phyloP scores from a whole-genome alignment of 2,888 invertebrate species.

The Euzophera pinguis region DNA sequence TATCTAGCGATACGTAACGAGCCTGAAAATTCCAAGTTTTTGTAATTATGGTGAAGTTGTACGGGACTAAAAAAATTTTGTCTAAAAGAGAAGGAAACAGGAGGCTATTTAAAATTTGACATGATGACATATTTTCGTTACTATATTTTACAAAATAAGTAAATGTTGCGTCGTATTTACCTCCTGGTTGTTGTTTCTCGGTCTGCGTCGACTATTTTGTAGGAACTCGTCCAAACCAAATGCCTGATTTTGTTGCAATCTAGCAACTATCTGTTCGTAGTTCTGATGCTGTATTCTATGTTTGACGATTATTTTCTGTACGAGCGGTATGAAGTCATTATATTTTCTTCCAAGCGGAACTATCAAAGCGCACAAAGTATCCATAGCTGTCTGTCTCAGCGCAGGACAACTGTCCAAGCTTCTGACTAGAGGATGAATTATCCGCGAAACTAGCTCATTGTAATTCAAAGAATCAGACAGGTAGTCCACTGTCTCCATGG shows the following conservation, averaged over 20 bases:
- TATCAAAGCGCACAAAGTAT: constrained; percentile 92
- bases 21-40: constrained; percentile 36
- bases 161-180: constrained; percentile 37
- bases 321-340: constrained; percentile 94
- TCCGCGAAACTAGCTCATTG: constrained; percentile 93
- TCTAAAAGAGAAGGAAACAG: too few species aligned
- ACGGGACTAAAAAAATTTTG: not conserved
- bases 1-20: constrained; percentile 71
- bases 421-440: constrained; percentile 95
- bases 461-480: constrained; percentile 95
- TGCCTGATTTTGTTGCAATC: constrained; percentile 73
- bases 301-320: constrained; percentile 89
- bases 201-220: constrained; percentile 80
- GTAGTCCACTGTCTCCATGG: constrained; percentile 92
- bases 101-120: not conserved
- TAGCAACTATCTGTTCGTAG: constrained; percentile 89
- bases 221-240: constrained; percentile 85
- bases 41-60: not conserved
- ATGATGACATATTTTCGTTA: too few species aligned
- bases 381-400: constrained; percentile 90
- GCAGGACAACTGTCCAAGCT: constrained; percentile 90
- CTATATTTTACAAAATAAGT: too few species aligned
- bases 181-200: constrained; percentile 86
- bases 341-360: constrained; percentile 94
- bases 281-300: constrained; percentile 88